Base-by-base conservation (phyloP, 2,888 invertebrate genomes). In the Macroteleia sp. region DNA sequence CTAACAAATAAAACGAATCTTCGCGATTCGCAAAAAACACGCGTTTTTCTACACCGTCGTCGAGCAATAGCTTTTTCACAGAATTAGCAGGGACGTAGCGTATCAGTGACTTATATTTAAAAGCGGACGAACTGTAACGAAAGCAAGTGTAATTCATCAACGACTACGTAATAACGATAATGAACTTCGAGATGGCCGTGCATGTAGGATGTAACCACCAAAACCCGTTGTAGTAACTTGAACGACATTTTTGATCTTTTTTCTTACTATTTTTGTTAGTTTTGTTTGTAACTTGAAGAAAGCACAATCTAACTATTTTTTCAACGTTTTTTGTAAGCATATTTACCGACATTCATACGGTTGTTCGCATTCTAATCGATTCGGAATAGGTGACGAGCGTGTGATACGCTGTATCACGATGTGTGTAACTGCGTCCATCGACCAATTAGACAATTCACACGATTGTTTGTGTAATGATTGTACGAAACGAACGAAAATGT, bases 21-120 rank as follows among this genome's bases (percentile, higher is more conserved):
- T 20, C 10, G 52, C 32, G 48, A 56, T 41, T 54, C 28, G 20
- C 50, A 14, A 17, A 70, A 62, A 83, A 78, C 74, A 79, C 80
- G 69, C 79, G 81, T 76, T 83, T 81, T 83, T 83, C 84, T 87
- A 88, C 83, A 86, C 85, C 84, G 85, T 87, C 87, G 86, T 78
- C 80, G 75, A 84, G 83, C 81, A 82, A 86, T 90, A 91, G 88
- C 87, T 90, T 91, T 91, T 91, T 86, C 88, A 90, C 87, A 77
- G 78, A 84, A 82, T 85, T 82, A 83, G 82, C 70, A 57, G 28
- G 57, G 32, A 39, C 39, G 19, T 62, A 71, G 71, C 32, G 62
- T 56, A 56, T 44, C 34, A 39, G 20, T 39, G 16, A 62, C 9
- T 62, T 62, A 62, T 52, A 52, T 62, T 71, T 46, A 54, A 50